A percentile compares a stretch with the other conserved stretches of the same genome.
Evolutionary conservation across 1,140 invertebrate genomes (phyloP).

Genomic region (Cepaea nemoralis): DNA sequence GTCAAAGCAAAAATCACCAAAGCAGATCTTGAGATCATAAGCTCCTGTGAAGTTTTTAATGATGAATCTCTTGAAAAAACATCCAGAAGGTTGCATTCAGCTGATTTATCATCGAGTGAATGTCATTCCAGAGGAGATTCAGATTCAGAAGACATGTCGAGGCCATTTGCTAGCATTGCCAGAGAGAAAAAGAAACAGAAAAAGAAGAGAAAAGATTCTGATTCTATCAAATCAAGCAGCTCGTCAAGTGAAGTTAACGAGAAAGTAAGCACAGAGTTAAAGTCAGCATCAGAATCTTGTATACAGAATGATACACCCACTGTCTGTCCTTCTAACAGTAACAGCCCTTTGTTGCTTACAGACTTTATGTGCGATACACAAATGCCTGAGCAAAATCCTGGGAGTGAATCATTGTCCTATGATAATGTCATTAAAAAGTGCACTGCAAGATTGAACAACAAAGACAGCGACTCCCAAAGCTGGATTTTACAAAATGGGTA

Average conservation of each 20-base stretch:
- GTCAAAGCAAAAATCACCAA: slow-evolving; percentile 23
- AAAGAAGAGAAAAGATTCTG: slow-evolving; percentile 16
- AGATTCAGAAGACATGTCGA: slow-evolving; percentile 22
- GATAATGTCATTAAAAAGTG: neutral
- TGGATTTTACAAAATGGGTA: neutral
- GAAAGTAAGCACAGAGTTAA: neutral
- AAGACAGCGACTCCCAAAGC: neutral
- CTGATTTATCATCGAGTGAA: slow-evolving; percentile 3
- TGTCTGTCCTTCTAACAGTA: neutral
- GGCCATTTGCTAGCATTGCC: neutral
- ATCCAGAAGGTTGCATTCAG: neutral
- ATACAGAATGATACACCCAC: neutral
- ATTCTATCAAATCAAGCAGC: neutral
- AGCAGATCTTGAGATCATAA: slow-evolving; percentile 33
- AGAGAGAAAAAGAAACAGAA: slow-evolving; percentile 30
- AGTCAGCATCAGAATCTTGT: neutral
- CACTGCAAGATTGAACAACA: neutral
- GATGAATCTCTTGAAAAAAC: neutral
- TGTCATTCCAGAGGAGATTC: neutral
- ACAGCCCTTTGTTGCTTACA: too few relatives aligned
- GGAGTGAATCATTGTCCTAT: neutral
- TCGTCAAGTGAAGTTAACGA: neutral
- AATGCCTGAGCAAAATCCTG: neutral
- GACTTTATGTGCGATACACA: neutral
- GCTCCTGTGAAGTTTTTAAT: neutral